A percentile compares a stretch with the other conserved stretches of the same genome.
phyloP scores from a whole-genome alignment of 1,140 invertebrate species.

The Bathynomus jamesi region DNA sequence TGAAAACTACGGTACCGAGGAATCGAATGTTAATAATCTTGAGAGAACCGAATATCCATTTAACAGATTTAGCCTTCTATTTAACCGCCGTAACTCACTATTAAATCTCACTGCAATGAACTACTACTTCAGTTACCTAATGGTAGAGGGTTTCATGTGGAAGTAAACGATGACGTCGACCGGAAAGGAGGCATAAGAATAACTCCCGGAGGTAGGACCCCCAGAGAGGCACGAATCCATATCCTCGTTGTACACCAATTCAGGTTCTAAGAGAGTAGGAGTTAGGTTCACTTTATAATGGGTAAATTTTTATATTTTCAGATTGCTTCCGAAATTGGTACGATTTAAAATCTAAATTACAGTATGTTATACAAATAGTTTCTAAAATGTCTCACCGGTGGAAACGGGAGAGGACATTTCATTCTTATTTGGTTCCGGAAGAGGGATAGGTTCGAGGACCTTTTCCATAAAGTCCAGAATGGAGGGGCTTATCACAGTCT shows the following conservation, averaged over 20 bases:
- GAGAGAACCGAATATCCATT: too few species aligned
- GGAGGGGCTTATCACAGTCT: constrained; percentile 89
- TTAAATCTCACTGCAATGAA: too few species aligned
- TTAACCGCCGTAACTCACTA: too few species aligned
- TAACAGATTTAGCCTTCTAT: too few species aligned
- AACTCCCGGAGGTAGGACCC: constrained; percentile 40
- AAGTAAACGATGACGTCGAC: constrained; percentile 98
- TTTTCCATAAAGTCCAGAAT: constrained; percentile 91
- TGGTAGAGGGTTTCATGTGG: constrained; percentile 90
- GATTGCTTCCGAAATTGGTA: background rate
- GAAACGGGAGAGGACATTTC: background rate
- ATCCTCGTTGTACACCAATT: constrained; percentile 27
- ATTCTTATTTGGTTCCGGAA: constrained; percentile 41
- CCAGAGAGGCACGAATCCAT: constrained; percentile 21
- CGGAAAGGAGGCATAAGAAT: constrained; percentile 65
- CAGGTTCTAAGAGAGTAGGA: constrained; percentile 18
- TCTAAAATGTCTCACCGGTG: too few species aligned
- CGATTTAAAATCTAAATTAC: too few species aligned
- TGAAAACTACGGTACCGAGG: too few species aligned
- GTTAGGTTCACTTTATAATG: background rate
- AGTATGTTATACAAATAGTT: too few species aligned
- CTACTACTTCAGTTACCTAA: constrained; percentile 26
- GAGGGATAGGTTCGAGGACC: constrained; percentile 83
- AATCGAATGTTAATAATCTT: too few species aligned
- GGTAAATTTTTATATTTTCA: constrained; percentile 32